phyloP scores from a whole-genome alignment of 2,797 vertebrate species.

The Protosalanx chinensis region DNA sequence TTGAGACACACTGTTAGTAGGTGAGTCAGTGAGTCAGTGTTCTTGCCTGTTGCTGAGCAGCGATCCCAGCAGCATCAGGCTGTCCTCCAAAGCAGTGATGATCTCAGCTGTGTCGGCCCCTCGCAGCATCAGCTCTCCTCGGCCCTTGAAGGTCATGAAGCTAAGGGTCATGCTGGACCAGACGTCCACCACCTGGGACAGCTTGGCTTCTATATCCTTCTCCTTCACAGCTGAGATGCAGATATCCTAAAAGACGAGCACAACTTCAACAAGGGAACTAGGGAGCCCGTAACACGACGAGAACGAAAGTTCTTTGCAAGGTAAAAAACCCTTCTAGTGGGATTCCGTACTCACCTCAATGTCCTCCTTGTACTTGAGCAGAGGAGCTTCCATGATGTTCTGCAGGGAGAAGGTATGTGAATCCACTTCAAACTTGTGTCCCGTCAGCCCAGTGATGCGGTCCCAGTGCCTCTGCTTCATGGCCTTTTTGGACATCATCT shows the following conservation, averaged over 20 bases:
- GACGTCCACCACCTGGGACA: constrained; percentile 82
- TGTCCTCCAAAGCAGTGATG: constrained; percentile 83
- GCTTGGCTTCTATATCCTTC: constrained; percentile 86
- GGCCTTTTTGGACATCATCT: constrained; percentile 81
- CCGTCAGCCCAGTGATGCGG: constrained; percentile 74
- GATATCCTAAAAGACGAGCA: constrained; percentile 75
- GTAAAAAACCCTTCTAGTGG: background rate
- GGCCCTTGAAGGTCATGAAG: constrained; percentile 82
- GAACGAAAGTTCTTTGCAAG: background rate
- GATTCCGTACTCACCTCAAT: constrained; percentile 78
- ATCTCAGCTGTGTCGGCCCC: constrained; percentile 80
- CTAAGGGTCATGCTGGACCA: constrained; percentile 79
- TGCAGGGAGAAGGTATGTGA: constrained; percentile 76
- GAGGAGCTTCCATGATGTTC: constrained; percentile 85
- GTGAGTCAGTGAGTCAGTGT: background rate
- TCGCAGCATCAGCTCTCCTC: constrained; percentile 86
- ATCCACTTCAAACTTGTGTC: constrained; percentile 78
- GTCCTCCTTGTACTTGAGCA: constrained; percentile 86
- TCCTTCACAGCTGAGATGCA: constrained; percentile 88
- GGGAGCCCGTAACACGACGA: background rate
- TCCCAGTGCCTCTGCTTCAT: constrained; percentile 88
- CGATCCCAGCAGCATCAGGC: constrained; percentile 84
- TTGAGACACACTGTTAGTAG: no score
- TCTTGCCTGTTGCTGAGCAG: constrained; percentile 86
- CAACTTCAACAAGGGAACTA: background rate